Base-by-base conservation (phyloP, 1,140 invertebrate genomes). In the Drosophila guanche region DNA sequence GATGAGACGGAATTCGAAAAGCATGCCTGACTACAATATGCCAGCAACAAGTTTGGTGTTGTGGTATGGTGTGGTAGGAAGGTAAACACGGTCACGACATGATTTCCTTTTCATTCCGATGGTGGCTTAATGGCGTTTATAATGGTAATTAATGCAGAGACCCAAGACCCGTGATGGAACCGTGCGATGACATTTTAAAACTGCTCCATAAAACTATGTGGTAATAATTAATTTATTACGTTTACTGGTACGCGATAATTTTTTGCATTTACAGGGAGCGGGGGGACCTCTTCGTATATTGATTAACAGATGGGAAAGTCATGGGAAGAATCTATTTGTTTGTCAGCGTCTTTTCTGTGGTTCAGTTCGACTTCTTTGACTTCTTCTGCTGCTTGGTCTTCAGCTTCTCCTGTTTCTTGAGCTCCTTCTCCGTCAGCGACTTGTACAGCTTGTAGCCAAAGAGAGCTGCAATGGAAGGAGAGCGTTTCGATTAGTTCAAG, bases 381-480 rank as follows among this genome's bases (percentile, higher is more conserved):
- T 91, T 91, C 74, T 91, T 91, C 37, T 78, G 71, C 45, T 91
- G 89, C 56, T 91, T 91, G 65, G 63, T 76, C 75, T 89, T 90
- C 7, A 88, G 70, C 62, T 96, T 96, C 81, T 96, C 95, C 92
- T 96, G 95, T 72, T 92, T 93, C 86, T 94, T 95, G 29, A 92
- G 92, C 72, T 96, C 94, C 86, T 95, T 95, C 12, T 95, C 95
- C 62, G 93, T 93, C 79, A 96, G 92, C 66, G 95, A 96, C 90
- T 95, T 94, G 91, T 96, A 96, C 40, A 97, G 92, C 91, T 96
- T 96, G 92, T 96, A 97, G 52, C 95, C 94, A 91, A 97, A 96
- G 91, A 96, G 96, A 71, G 94, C 96, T 97, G 93, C n/a, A 94
- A 95, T 65, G 52, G 29, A 51, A 54, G 14, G 29, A 29, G 29